phyloP scores from a whole-genome alignment of 1,140 invertebrate species.

The Ceratina calcarata region DNA sequence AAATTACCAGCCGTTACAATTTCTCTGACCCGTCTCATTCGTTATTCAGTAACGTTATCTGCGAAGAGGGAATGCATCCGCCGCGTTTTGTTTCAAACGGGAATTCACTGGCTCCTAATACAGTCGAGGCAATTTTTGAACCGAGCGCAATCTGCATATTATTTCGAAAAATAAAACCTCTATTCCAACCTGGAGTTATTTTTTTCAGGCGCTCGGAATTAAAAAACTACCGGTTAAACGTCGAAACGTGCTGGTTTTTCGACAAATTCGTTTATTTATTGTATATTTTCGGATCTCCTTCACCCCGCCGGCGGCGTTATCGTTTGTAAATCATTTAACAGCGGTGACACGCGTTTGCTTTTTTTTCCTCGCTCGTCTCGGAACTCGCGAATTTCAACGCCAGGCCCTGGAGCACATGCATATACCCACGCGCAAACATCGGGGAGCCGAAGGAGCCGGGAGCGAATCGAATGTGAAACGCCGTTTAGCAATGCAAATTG shows the following conservation, averaged over 20 bases:
- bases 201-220: too few relatives aligned
- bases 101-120: not conserved
- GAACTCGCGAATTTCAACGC: constrained; percentile 4
- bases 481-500: constrained; percentile 64
- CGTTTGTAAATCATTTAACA: constrained; percentile 10
- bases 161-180: not conserved
- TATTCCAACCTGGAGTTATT: not conserved
- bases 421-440: constrained; percentile 28
- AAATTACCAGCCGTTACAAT: too few relatives aligned
- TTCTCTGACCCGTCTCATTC: too few relatives aligned
- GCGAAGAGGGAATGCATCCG: too few relatives aligned
- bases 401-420: not conserved
- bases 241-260: not conserved
- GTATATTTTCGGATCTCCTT: not conserved
- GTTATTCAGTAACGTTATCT: too few relatives aligned
- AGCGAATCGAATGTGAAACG: constrained; percentile 55
- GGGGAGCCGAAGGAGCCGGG: constrained; percentile 26
- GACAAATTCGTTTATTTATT: not conserved
- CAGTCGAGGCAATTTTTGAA: not conserved
- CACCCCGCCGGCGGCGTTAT: not conserved
- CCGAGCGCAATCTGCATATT: not conserved
- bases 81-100: too few relatives aligned
- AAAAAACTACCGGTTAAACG: too few relatives aligned
- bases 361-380: not conserved
- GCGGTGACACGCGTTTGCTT: not conserved